Evolutionary conservation across 2,113 vertebrate genomes (phyloP), one percentile per base, ranked within the genome.

Genomic region (Mustela nigripes): DNA sequence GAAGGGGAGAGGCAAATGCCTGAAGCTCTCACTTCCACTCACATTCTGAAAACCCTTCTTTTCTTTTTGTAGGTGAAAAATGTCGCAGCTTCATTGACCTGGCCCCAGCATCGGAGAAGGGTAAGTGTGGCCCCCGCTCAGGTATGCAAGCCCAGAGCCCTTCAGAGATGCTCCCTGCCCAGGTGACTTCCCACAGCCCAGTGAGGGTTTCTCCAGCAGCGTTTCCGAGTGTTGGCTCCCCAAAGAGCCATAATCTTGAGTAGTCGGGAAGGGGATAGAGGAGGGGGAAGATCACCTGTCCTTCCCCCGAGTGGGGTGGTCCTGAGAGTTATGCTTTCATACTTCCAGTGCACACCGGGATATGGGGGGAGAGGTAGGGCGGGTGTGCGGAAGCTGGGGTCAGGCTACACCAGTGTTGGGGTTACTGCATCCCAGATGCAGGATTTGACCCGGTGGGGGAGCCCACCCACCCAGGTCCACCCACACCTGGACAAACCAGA

Each of bases 21-120:
- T 1, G 2, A 42, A 94, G 39, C 2, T n/a, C 10, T 73, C 31
- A 28, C 81, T 53, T 88, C 78, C 92, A 78, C 76, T 98, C 62
- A 39, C 65, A 73, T 7, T 95, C 96, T 98, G 86, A 98, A 95
- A 92, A 95, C 62, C 26, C 69, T 96, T 96, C 22, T 97, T 92
- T 93, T 98, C 96, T 98, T 97, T 98, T 98, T 94, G 97, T 98
- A 99, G 99, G 99, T 99, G 99, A 99, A 98, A 99, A 99, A 99
- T 99, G 99, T 96, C 99, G 99, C 98, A 99, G 99, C 98, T 99
- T 99, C 99, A 99, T 99, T 98, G 99, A 99, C 99, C 98, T 99
- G 98, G 99, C 99, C 95, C 99, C 99, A 0, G 99, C 99, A 4
- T 99, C 99, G 7, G 99, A 99, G 98, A 99, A 99, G 99, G 99